Conservation (phyloP, 2,113 vertebrate species). For the Asarcornis scutulata region DNA sequence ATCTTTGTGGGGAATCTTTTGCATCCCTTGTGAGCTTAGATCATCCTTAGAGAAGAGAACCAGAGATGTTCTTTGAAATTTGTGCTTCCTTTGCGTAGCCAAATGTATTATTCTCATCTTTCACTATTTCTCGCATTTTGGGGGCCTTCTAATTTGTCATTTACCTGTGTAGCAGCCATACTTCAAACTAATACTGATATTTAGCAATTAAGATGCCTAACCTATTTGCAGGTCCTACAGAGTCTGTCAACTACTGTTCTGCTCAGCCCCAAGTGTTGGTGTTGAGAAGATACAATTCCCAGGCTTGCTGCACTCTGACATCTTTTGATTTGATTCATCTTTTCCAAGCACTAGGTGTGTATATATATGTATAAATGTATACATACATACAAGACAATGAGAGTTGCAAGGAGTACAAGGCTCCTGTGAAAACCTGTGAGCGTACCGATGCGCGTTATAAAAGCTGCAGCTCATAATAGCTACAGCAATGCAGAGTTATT, state of each 20-base stretch:
- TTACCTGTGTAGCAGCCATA: not conserved
- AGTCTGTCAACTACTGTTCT: not conserved
- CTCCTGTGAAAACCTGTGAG: not conserved
- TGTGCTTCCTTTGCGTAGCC: not conserved
- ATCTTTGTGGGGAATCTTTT: not conserved
- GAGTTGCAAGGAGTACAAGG: not conserved
- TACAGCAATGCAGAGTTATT: not conserved
- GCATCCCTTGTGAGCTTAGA: not conserved
- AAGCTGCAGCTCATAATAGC: constrained; percentile 26
- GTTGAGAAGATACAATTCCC: not conserved
- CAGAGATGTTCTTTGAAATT: not conserved
- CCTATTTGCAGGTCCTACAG: not conserved
- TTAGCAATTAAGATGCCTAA: not conserved
- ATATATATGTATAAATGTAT: not conserved
- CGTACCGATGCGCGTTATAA: not conserved
- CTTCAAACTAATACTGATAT: not conserved
- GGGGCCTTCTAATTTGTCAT: not conserved
- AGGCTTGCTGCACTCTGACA: not conserved
- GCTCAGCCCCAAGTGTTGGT: not conserved
- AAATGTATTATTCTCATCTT: not conserved
- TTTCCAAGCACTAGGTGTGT: not conserved
- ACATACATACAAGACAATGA: not conserved
- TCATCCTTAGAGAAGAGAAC: not conserved
- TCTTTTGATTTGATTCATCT: not conserved
- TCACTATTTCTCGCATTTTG: not conserved